phyloP scores from a whole-genome alignment of 2,888 invertebrate genomes.

The Sycophila texana region DNA sequence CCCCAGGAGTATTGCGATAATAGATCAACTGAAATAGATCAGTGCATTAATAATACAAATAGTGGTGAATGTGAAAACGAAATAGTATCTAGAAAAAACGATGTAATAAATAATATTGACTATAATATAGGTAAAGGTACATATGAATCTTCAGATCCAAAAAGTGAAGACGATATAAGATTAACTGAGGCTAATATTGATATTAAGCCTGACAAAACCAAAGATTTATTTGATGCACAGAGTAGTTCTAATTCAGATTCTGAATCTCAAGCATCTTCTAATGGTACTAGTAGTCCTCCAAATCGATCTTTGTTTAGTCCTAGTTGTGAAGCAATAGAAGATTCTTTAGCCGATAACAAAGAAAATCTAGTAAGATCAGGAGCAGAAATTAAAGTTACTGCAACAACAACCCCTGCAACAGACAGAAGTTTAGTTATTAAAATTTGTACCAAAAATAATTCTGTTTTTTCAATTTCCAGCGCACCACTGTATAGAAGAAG shows the following conservation, averaged over 20 bases:
- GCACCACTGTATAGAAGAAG: constrained; percentile 59
- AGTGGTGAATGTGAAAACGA: constrained; percentile 54
- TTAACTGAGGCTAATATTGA: constrained; percentile 28
- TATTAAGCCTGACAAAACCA: constrained; percentile 48
- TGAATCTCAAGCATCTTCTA: constrained; percentile 54
- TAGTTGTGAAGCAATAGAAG: constrained; percentile 57
- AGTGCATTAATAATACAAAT: constrained; percentile 55
- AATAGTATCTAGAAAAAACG: background rate
- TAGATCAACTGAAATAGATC: constrained; percentile 68
- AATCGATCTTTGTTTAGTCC: constrained; percentile 64
- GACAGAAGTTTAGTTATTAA: constrained; percentile 73
- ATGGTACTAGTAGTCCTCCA: constrained; percentile 60
- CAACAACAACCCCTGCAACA: constrained; percentile 65
- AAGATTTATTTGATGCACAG: constrained; percentile 53
- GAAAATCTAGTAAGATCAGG: constrained; percentile 78
- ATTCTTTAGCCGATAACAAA: constrained; percentile 56
- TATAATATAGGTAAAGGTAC: constrained; percentile 20
- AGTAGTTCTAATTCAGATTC: constrained; percentile 53
- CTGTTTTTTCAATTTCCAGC: constrained; percentile 69
- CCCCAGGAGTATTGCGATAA: constrained; percentile 62
- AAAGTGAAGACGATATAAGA: constrained; percentile 57
- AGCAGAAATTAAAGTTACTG: constrained; percentile 50
- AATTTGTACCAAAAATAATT: constrained; percentile 73
- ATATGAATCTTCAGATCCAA: constrained; percentile 53
- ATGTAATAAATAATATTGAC: constrained; percentile 1